Evolutionary conservation across 2,113 vertebrate species (phyloP).

Genomic region (Zootoca vivipara): DNA sequence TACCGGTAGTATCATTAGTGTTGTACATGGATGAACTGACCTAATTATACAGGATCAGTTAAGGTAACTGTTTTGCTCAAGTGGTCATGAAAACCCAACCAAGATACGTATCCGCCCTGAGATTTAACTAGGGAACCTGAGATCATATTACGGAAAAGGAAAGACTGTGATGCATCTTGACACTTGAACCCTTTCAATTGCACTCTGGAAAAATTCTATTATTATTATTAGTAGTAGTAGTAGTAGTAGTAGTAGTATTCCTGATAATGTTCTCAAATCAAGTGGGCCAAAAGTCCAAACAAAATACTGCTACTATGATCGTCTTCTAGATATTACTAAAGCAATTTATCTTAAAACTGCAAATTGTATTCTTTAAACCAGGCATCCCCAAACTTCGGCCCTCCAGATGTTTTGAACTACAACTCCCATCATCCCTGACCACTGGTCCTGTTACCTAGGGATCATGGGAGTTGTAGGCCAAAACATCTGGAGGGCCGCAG

Average conservation of each 20-base stretch:
- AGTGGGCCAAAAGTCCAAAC: neutral
- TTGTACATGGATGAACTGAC: constrained; percentile 46
- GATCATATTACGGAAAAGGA: constrained; percentile 22
- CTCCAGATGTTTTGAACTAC: too few relatives aligned
- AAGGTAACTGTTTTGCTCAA: constrained; percentile 35
- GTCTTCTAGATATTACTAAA: neutral
- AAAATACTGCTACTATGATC: neutral
- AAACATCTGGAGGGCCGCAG: too few relatives aligned
- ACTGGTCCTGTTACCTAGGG: too few relatives aligned
- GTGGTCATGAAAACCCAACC: constrained; percentile 14
- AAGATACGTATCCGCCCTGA: constrained; percentile 10
- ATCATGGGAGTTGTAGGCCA: too few relatives aligned
- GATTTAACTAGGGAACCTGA: constrained; percentile 36
- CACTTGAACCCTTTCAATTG: neutral
- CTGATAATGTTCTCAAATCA: neutral
- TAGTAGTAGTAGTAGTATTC: neutral
- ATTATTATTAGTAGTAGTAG: too few relatives aligned
- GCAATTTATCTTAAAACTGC: neutral
- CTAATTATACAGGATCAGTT: constrained; percentile 57
- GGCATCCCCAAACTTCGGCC: too few relatives aligned
- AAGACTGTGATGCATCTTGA: neutral
- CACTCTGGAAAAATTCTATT: neutral
- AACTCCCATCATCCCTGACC: too few relatives aligned
- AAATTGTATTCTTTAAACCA: neutral
- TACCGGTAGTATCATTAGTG: accelerated